Evolutionary conservation across 1,140 invertebrate species (phyloP).

Genomic region (Zaprionus vittiger): DNA sequence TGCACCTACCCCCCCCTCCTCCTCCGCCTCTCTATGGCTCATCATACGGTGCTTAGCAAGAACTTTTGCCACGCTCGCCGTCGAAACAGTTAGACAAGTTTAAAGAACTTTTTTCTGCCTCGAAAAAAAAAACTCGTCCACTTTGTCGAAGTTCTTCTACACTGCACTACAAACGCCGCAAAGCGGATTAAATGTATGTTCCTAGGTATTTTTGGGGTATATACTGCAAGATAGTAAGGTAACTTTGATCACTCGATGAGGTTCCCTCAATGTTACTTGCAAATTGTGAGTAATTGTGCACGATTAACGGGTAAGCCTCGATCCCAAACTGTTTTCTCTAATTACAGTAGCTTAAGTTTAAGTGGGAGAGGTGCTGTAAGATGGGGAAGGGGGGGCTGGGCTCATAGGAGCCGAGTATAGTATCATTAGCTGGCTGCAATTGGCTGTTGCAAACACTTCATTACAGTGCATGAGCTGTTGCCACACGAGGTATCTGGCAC

Average conservation of each 20-base stretch:
- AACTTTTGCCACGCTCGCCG: constrained; percentile 33
- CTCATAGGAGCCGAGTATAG: background rate
- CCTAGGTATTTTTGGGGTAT: background rate
- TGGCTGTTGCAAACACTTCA: constrained; percentile 15
- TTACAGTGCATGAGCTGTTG: constrained; percentile 24
- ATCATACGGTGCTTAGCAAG: constrained; percentile 40
- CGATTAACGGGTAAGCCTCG: constrained; percentile 3
- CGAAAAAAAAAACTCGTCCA: constrained; percentile 2
- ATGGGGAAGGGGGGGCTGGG: background rate
- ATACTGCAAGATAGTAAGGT: background rate
- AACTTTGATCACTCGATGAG: too few species aligned
- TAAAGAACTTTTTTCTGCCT: constrained; percentile 22
- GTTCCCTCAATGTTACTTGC: background rate
- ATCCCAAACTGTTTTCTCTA: background rate
- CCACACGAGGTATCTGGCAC: constrained; percentile 7
- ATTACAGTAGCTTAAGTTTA: background rate
- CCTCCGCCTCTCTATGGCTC: background rate
- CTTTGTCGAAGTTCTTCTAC: constrained; percentile 21
- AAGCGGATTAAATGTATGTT: background rate
- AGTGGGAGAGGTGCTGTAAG: too few species aligned
- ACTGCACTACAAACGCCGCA: constrained; percentile 28
- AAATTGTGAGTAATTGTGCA: background rate
- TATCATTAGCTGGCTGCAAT: constrained; percentile 9
- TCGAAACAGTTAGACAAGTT: constrained; percentile 37
- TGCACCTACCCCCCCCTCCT: background rate